These are phyloP conservation scores for Bombus picipes DNA, from an alignment of 1,140 invertebrate species.

Conservation along the genomic window DNA sequence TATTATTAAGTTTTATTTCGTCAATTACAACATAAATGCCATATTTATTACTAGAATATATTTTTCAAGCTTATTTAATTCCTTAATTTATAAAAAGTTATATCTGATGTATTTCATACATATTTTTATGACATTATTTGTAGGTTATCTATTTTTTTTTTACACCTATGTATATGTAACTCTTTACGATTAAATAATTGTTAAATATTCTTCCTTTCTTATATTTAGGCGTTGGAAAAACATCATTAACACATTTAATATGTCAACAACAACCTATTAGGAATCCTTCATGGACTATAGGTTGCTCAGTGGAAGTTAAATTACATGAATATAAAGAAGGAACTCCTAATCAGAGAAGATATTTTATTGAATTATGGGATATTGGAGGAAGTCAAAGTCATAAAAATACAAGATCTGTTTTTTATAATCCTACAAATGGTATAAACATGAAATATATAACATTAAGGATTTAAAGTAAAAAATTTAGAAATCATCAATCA, in stretches of 20 bases:
- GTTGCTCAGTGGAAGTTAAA: conserved; percentile 97
- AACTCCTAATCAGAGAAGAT: conserved; percentile 93
- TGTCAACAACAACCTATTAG: conserved; percentile 92
- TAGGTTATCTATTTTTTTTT: conserved; percentile 22
- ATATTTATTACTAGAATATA: not conserved
- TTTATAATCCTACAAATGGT: conserved; percentile 97
- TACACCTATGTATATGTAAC: not conserved
- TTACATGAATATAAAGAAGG: conserved; percentile 98
- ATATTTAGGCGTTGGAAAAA: conserved; percentile 93
- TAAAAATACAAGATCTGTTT: conserved; percentile 94
- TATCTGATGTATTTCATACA: not conserved
- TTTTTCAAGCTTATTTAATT: conserved; percentile 9
- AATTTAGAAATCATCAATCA: conserved; percentile 40
- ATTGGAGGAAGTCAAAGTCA: conserved; percentile 96
- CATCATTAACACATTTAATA: conserved; percentile 95
- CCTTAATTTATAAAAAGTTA: not conserved
- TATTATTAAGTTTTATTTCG: not conserved
- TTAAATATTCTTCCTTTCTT: conserved; percentile 14
- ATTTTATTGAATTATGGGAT: conserved; percentile 98
- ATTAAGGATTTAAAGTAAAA: not conserved
- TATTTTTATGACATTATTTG: conserved; percentile 18
- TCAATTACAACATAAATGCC: not conserved
- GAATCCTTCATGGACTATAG: conserved; percentile 96
- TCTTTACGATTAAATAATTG: not conserved
- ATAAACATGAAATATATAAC: conserved; percentile 66